These are phyloP conservation scores for Dermolepida albohirtum DNA, from an alignment of 2,888 invertebrate species.

Conservation along the genomic window DNA sequence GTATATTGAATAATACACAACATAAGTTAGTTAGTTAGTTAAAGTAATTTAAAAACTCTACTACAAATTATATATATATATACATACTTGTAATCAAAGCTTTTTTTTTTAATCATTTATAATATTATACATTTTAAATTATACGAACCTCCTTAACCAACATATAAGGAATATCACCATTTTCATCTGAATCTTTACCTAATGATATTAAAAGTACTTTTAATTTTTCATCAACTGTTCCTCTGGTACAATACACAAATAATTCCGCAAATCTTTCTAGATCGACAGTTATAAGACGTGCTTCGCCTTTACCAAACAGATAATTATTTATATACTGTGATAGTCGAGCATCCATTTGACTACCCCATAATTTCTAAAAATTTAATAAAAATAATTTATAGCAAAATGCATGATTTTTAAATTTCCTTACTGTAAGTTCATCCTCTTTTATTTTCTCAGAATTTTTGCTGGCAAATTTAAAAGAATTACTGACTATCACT, in stretches of 20 bases:
- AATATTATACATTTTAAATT: background rate
- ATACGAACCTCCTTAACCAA: slow-evolving; percentile 71
- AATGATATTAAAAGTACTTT: slow-evolving; percentile 70
- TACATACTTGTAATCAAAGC: background rate
- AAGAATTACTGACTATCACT: slow-evolving; percentile 72
- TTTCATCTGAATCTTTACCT: slow-evolving; percentile 69
- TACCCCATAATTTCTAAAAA: slow-evolving; percentile 76
- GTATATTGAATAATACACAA: too few relatives aligned
- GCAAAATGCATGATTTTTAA: background rate
- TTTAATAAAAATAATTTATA: slow-evolving; percentile 21
- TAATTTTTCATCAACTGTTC: slow-evolving; percentile 74
- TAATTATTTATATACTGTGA: slow-evolving; percentile 77
- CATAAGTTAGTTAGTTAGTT: background rate
- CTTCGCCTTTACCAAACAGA: slow-evolving; percentile 71
- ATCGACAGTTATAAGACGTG: slow-evolving; percentile 68
- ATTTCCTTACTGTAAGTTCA: slow-evolving; percentile 73
- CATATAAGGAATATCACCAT: slow-evolving; percentile 70
- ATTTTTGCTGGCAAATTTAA: slow-evolving; percentile 73
- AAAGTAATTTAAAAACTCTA: background rate
- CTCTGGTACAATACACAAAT: slow-evolving; percentile 77
- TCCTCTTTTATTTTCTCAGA: slow-evolving; percentile 75
- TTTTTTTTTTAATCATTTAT: background rate
- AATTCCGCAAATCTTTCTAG: slow-evolving; percentile 76
- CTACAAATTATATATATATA: background rate
- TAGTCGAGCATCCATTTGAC: slow-evolving; percentile 75